Evolutionary conservation across 2,113 vertebrate genomes (phyloP).

Genomic region (Corvus moneduloides): DNA sequence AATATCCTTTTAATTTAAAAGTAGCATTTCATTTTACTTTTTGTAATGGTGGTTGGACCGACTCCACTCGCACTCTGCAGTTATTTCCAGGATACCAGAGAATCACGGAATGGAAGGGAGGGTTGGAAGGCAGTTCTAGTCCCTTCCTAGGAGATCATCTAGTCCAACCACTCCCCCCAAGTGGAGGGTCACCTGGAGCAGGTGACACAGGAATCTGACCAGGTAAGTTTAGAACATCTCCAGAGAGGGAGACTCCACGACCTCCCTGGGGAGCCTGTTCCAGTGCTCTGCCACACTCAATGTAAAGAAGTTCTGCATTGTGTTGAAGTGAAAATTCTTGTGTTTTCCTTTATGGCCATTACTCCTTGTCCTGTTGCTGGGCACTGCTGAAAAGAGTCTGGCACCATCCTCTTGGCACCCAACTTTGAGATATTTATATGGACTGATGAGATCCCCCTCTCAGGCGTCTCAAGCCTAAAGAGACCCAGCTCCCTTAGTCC

Average conservation of each 20-base stretch:
- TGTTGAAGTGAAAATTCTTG: background rate
- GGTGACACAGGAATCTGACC: background rate
- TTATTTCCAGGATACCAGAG: background rate
- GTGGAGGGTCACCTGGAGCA: background rate
- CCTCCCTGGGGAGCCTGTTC: background rate
- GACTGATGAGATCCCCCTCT: background rate
- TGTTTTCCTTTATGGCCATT: background rate
- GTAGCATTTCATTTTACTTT: background rate
- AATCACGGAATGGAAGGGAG: background rate
- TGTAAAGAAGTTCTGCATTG: background rate
- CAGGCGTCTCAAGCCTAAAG: background rate
- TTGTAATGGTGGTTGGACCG: background rate
- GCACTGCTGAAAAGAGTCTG: background rate
- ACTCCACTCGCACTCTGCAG: background rate
- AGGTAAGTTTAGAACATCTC: background rate
- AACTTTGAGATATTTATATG: background rate
- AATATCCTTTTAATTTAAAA: background rate
- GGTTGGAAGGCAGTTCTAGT: background rate
- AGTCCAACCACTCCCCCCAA: rapidly evolving
- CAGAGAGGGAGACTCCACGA: background rate
- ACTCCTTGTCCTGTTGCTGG: background rate
- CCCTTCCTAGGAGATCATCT: background rate
- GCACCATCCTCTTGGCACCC: background rate
- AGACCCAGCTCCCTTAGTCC: background rate
- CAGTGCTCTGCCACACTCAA: background rate